phyloP scores from a whole-genome alignment of 2,113 vertebrate species.

The Meles meles region DNA sequence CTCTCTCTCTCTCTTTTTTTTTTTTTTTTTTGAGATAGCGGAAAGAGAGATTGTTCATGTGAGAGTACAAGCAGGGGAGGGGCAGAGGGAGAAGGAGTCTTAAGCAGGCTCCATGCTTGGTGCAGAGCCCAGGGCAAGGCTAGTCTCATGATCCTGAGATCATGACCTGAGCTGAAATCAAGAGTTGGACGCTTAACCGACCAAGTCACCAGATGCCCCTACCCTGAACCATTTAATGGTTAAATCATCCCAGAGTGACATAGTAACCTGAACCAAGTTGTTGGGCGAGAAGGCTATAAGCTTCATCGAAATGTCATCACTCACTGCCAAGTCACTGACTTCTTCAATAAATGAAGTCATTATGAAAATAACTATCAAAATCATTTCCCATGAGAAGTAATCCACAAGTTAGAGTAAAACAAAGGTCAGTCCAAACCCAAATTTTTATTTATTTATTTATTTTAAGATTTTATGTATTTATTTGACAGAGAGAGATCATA shows the following conservation, averaged over 20 bases:
- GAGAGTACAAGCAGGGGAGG: background rate
- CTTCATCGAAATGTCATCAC: background rate
- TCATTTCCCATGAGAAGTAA: background rate
- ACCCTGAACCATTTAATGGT: background rate
- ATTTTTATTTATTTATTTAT: too few species aligned
- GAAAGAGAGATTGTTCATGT: background rate
- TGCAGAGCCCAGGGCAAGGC: background rate
- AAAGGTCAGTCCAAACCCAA: background rate
- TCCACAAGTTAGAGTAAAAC: background rate
- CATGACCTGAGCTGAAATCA: background rate
- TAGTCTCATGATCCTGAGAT: background rate
- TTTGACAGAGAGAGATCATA: too few species aligned
- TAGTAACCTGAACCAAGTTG: background rate
- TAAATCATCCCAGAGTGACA: background rate
- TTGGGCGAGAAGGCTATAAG: background rate
- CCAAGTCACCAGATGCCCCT: background rate
- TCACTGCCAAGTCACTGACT: background rate
- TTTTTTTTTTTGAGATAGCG: background rate
- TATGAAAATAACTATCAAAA: background rate
- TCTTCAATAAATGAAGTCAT: background rate
- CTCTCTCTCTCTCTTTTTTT: background rate
- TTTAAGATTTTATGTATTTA: too few species aligned
- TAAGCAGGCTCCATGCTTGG: background rate
- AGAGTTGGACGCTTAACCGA: background rate
- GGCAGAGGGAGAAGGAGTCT: background rate